A percentile compares a stretch with the other conserved stretches of the same genome.
These are phyloP conservation scores for Capreolus pygargus DNA, from an alignment of 2,113 vertebrate species.

Conservation along the genomic window DNA sequence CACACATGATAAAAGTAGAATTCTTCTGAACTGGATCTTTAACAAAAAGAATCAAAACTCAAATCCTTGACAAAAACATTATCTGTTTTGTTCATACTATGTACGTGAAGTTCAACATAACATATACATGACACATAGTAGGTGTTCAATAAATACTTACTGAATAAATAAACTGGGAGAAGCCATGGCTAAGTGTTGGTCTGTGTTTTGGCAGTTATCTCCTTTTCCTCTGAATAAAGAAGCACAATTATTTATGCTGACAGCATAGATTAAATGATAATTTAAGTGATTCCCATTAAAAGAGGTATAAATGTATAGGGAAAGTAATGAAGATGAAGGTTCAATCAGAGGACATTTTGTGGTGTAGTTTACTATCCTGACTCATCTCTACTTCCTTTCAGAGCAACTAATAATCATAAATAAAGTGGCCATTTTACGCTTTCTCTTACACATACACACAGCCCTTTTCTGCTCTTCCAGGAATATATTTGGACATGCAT, in stretches of 20 bases:
- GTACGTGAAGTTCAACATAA: not conserved
- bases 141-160: not conserved
- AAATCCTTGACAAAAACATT: not conserved
- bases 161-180: not conserved
- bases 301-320: not conserved
- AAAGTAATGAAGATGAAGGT: not conserved
- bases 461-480: not conserved
- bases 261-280: not conserved
- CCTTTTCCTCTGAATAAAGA: not conserved
- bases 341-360: not conserved
- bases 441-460: not conserved
- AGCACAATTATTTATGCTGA: not conserved
- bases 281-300: not conserved
- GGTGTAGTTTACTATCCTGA: not conserved
- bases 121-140: not conserved
- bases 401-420: not conserved
- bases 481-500: not conserved
- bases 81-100: not conserved
- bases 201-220: not conserved
- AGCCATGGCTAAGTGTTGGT: not conserved
- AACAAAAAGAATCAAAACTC: conserved; percentile 6
- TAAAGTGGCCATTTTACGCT: not conserved
- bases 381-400: not conserved
- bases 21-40: conserved; percentile 20
- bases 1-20: not conserved